A percentile compares a stretch with the other conserved stretches of the same genome.
These are phyloP conservation scores for Typhlichthys eigenmanni DNA, from an alignment of 2,797 vertebrate species.

Conservation along the genomic window DNA sequence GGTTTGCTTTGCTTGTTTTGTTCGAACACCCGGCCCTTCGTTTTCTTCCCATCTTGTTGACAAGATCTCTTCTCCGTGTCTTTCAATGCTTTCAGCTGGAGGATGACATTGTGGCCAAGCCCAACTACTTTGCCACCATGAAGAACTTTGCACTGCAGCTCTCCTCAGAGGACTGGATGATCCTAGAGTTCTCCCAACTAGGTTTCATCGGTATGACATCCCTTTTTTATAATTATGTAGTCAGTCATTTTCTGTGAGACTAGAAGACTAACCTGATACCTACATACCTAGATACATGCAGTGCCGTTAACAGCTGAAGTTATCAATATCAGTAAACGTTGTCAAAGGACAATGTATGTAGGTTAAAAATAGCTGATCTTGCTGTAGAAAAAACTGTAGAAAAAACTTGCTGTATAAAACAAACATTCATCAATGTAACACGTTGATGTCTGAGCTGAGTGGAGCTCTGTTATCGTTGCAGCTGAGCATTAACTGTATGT, in stretches of 20 bases:
- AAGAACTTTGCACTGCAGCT: slow-evolving; percentile 99
- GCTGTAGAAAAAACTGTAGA: too few relatives aligned
- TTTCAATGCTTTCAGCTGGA: slow-evolving; percentile 83
- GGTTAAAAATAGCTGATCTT: too few relatives aligned
- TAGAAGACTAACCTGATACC: too few relatives aligned
- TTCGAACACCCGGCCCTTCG: too few relatives aligned
- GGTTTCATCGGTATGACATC: slow-evolving; percentile 91
- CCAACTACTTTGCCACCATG: slow-evolving; percentile 98
- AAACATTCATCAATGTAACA: not conserved
- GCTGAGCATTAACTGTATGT: too few relatives aligned
- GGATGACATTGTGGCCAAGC: slow-evolving; percentile 98
- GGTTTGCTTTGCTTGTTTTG: too few relatives aligned
- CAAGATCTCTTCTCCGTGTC: not conserved
- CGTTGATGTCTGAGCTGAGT: not conserved
- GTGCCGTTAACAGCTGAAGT: too few relatives aligned
- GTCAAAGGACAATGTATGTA: not conserved
- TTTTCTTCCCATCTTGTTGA: slow-evolving; percentile 1
- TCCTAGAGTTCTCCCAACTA: slow-evolving; percentile 98
- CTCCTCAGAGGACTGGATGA: slow-evolving; percentile 98
- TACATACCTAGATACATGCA: too few relatives aligned
- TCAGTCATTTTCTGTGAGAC: too few relatives aligned
- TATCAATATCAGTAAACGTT: not conserved
- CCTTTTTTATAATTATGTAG: not conserved
- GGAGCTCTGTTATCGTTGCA: slow-evolving; percentile 3
- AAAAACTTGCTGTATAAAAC: not conserved